Evolutionary conservation across 2,113 vertebrate species (phyloP).

Genomic region (Prolemur simus): DNA sequence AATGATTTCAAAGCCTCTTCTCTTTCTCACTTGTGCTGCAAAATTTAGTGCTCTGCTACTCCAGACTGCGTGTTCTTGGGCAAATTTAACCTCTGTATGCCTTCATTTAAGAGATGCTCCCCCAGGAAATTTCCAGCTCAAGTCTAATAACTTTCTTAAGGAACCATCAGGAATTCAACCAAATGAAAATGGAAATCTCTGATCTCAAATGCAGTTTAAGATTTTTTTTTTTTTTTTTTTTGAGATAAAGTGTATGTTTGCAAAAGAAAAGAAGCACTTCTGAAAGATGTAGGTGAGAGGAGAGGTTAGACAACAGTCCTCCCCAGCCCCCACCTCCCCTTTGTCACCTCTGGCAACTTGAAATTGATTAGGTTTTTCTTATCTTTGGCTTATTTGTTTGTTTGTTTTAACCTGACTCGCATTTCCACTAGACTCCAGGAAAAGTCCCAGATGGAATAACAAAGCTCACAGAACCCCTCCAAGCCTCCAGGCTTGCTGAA

Average conservation of each 20-base stretch:
- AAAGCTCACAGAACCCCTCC: not conserved
- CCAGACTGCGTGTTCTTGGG: fast-evolving
- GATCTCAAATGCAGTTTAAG: not conserved
- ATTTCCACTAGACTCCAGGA: not conserved
- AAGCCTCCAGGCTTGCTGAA: not conserved
- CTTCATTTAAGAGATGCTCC: not conserved
- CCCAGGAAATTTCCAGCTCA: not conserved
- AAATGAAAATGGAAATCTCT: not conserved
- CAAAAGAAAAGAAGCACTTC: not conserved
- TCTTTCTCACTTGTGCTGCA: not conserved
- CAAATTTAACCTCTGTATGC: not conserved
- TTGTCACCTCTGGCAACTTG: not conserved
- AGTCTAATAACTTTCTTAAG: not conserved
- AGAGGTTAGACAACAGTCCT: fast-evolving
- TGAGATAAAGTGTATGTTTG: not conserved
- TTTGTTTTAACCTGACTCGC: slow-evolving; percentile 12
- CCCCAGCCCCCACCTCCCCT: fast-evolving
- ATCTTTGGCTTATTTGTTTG: not conserved
- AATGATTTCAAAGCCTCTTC: not conserved
- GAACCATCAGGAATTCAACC: not conserved
- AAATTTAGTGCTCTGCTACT: not conserved
- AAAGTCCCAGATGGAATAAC: slow-evolving; percentile 24
- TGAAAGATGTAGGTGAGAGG: fast-evolving
- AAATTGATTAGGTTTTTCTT: not conserved
- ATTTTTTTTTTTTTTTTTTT: not conserved